Conservation (phyloP, 2,113 vertebrate genomes). For the Crocuta crocuta region DNA sequence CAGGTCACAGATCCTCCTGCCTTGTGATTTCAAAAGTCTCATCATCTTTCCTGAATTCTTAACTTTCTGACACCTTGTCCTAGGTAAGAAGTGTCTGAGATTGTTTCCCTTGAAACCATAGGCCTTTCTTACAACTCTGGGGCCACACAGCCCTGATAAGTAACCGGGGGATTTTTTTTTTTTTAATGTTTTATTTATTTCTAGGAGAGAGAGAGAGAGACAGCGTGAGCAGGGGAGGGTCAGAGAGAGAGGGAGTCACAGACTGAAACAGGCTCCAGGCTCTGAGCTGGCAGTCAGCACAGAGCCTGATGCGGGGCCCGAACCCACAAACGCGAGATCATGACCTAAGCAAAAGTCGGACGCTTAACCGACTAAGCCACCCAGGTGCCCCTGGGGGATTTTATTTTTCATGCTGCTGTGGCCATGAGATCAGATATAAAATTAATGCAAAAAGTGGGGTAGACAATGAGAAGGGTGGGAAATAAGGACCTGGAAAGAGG, state of each 20-base stretch:
- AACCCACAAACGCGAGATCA: no score
- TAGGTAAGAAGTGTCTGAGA: background rate
- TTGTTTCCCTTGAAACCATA: background rate
- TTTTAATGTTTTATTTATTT: no score
- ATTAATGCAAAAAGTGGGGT: background rate
- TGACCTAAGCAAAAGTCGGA: no score
- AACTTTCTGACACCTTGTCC: background rate
- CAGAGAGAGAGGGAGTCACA: no score
- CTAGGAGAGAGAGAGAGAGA: no score
- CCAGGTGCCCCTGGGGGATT: no score
- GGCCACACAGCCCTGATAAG: background rate
- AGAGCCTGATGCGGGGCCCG: no score
- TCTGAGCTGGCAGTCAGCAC: no score
- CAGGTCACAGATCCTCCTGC: background rate
- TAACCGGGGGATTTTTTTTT: background rate
- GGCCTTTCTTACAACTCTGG: background rate
- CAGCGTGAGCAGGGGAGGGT: no score
- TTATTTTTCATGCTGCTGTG: background rate
- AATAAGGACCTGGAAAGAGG: constrained; percentile 3
- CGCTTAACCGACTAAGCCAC: no score
- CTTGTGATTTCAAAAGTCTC: constrained; percentile 27
- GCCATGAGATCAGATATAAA: background rate
- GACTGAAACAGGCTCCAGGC: no score
- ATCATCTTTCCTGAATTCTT: background rate
- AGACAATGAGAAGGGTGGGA: background rate